These are phyloP conservation scores for Myrmecophaga tridactyla DNA, from an alignment of 2,113 vertebrate species.

Conservation along the genomic window DNA sequence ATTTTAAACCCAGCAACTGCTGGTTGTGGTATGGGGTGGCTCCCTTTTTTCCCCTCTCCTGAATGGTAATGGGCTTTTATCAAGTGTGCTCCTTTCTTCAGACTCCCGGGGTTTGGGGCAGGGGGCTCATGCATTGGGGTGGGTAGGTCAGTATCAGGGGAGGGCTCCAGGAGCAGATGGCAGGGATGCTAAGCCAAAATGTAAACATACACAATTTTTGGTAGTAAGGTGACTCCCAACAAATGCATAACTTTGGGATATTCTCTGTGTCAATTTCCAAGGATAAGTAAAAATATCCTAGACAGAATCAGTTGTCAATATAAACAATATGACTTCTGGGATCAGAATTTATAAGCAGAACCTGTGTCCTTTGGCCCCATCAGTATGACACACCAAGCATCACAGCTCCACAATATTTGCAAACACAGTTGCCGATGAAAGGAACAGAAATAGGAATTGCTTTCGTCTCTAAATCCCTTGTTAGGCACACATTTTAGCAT, in stretches of 20 bases:
- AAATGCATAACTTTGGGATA: conserved; percentile 41
- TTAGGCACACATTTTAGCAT: neutral
- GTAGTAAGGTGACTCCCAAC: conserved; percentile 65
- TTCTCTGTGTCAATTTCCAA: conserved; percentile 46
- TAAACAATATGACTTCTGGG: conserved; percentile 55
- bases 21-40: conserved; percentile 66
- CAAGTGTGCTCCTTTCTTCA: conserved; percentile 34
- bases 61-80: conserved; percentile 71
- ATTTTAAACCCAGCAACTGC: conserved; percentile 77
- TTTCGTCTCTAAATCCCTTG: neutral
- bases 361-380: neutral
- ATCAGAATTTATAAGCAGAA: conserved; percentile 69
- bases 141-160: neutral
- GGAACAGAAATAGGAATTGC: neutral
- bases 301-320: conserved; percentile 27
- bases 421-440: conserved; percentile 6
- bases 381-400: neutral
- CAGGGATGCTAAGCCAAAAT: neutral
- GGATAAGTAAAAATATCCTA: conserved; percentile 39
- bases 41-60: neutral
- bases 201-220: conserved; percentile 54
- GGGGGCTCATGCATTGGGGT: neutral
- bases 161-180: neutral
- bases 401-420: neutral
- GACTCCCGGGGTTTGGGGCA: conserved; percentile 38